These are phyloP conservation scores for Carpatolechia fugitivella DNA, from an alignment of 2,888 invertebrate species.

Conservation along the genomic window DNA sequence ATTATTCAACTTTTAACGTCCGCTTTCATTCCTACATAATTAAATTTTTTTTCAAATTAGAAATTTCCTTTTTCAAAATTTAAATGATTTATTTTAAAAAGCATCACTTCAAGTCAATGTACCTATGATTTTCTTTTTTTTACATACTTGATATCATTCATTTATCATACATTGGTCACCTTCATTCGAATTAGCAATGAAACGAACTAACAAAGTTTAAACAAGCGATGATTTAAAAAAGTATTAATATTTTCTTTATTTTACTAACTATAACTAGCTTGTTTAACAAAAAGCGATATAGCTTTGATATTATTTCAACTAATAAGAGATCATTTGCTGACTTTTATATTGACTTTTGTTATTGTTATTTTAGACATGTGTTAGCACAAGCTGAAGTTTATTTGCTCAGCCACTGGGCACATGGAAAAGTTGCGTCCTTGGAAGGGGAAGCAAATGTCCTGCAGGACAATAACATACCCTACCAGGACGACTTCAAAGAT, in stretches of 20 bases:
- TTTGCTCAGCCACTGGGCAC: constrained; percentile 57
- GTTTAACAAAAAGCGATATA: constrained; percentile 50
- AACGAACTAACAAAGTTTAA: constrained; percentile 16
- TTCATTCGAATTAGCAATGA: constrained; percentile 7
- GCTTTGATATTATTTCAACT: constrained; percentile 22
- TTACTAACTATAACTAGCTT: constrained; percentile 56
- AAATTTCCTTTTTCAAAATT: constrained; percentile 37
- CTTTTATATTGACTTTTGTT: constrained; percentile 39
- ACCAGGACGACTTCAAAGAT: constrained; percentile 18
- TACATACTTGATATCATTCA: constrained; percentile 31
- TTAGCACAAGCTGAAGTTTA: constrained; percentile 42
- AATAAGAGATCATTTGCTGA: constrained; percentile 26
- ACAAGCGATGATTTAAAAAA: not conserved
- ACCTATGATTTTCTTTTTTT: constrained; percentile 33
- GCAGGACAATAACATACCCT: not conserved
- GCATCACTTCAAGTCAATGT: constrained; percentile 61
- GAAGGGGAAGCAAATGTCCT: not conserved
- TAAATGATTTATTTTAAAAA: constrained; percentile 44
- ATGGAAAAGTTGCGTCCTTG: constrained; percentile 45
- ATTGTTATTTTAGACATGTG: constrained; percentile 31
- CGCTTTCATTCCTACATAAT: constrained; percentile 42
- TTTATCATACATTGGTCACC: constrained; percentile 43
- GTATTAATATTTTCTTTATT: constrained; percentile 28
- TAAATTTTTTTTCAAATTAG: constrained; percentile 29
- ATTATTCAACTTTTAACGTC: constrained; percentile 29